Evolutionary conservation across 2,888 invertebrate species (phyloP).

Genomic region (Chesias legatella): DNA sequence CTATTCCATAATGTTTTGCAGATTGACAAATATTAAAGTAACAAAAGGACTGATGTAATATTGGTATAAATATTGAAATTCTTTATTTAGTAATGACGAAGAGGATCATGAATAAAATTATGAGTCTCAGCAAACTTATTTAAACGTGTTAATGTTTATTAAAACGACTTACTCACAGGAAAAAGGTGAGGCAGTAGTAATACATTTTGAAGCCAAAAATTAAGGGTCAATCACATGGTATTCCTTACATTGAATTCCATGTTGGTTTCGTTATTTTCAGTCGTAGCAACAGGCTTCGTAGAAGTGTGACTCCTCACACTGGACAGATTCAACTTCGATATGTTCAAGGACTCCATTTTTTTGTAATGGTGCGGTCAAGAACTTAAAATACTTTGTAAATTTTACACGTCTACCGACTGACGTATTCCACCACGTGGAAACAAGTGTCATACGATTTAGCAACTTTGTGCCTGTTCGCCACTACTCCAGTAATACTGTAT

Average conservation of each 20-base stretch:
- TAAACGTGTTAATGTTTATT: not conserved
- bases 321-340: constrained; percentile 66
- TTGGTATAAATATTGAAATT: constrained; percentile 3
- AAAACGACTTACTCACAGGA: too few relatives aligned
- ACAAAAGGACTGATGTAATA: constrained; percentile 11
- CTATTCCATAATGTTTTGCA: too few relatives aligned
- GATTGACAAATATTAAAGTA: not conserved
- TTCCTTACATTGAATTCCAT: constrained; percentile 55
- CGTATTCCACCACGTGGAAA: constrained; percentile 73
- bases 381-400: constrained; percentile 42
- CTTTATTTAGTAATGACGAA: constrained; percentile 40
- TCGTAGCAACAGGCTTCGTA: constrained; percentile 46
- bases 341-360: constrained; percentile 70
- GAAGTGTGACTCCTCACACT: constrained; percentile 56
- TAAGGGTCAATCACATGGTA: too few relatives aligned
- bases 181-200: too few relatives aligned
- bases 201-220: too few relatives aligned
- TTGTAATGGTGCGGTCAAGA: constrained; percentile 36
- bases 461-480: constrained; percentile 36
- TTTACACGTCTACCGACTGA: constrained; percentile 72
- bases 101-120: constrained; percentile 2
- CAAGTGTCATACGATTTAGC: constrained; percentile 59
- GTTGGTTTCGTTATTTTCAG: constrained; percentile 49
- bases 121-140: too few relatives aligned
- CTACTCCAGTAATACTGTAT: constrained; percentile 28